A percentile compares a stretch with the other conserved stretches of the same genome.
Evolutionary conservation across 2,888 invertebrate genomes (phyloP).

Genomic region (Unio delphinus): DNA sequence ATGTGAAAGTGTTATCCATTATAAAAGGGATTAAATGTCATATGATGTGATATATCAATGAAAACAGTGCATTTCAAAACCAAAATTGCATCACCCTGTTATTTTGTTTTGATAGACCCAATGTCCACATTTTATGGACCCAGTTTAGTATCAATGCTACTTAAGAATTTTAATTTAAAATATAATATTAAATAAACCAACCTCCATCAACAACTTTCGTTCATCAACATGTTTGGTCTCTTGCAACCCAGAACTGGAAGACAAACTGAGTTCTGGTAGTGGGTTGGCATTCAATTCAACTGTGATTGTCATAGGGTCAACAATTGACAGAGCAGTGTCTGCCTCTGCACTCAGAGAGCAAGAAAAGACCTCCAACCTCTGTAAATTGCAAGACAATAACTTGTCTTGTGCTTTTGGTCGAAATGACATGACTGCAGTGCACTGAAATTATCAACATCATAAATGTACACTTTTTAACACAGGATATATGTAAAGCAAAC

Average conservation of each 20-base stretch:
- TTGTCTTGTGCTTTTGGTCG: constrained; percentile 80
- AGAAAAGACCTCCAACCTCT: constrained; percentile 92
- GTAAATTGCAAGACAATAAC: constrained; percentile 88
- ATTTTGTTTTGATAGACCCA: too few species aligned
- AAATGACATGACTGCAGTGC: constrained; percentile 90
- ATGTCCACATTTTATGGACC: too few species aligned
- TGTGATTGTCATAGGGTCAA: constrained; percentile 88
- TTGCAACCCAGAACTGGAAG: constrained; percentile 50
- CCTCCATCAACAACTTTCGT: constrained; percentile 65
- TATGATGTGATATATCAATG: not conserved
- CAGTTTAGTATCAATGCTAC: not conserved
- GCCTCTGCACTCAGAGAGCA: constrained; percentile 91
- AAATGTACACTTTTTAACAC: too few species aligned
- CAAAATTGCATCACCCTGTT: not conserved
- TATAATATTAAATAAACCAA: constrained; percentile 19
- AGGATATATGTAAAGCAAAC: too few species aligned
- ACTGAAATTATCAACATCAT: constrained; percentile 73
- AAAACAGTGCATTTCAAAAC: not conserved
- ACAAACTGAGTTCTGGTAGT: constrained; percentile 50
- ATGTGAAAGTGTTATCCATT: too few species aligned
- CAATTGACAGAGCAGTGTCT: constrained; percentile 93
- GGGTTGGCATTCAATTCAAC: constrained; percentile 66
- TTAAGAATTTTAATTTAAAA: too few species aligned
- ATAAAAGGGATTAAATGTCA: not conserved
- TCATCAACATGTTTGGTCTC: constrained; percentile 58